Evolutionary conservation across 2,797 vertebrate genomes (phyloP), one percentile per base, ranked within the genome.

Genomic region (Spinibarbus caldwelli): DNA sequence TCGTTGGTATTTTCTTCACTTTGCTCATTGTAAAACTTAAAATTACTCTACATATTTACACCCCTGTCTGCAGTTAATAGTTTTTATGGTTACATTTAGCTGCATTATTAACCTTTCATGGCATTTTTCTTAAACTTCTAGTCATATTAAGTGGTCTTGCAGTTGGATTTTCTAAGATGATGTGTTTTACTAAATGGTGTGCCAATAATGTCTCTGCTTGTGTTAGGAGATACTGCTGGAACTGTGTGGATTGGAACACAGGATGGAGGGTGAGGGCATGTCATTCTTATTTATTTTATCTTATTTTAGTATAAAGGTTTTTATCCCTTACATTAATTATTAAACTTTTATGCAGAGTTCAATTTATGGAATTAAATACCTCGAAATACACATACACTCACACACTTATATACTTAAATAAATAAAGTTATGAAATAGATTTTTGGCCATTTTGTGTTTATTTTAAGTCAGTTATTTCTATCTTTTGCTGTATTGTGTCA

Each of bases 161-260:
- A 41, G 38, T 21, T 19, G 10, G 10, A n/a, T 36, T 71, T 38
- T 73, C 34, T 52, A 34, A 21, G 77, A 36, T 49, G 31, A 4
- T 14, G 54, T 21, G 38, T 45, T 82, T 45, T 59, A 29, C 36
- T 8, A 19, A 43, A 26, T 43, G 23, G 38, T 26, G 15, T 76
- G 49, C 54, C 23, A 45, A 6, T 72, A 5, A 26, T 31, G 62
- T 47, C 64, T 19, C 21, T 12, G 85, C 66, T 92, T 87, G 17
- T 90, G 47, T 89, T 86, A 96, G 95, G 93, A 85, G 88, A 91
- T 78, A 91, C 92, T 26, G 67, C 89, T 59, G 95, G 95, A 86
- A 96, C 95, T n/a, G 93, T 97, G 83, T 97, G 96, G 96, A 95
- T 97, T 83, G 96, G 96, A 87, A 96, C 96, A 88, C 96, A 96